phyloP scores from a whole-genome alignment of 37 sponge, comb jelly and placozoan genomes.

The Oopsacas minuta region DNA sequence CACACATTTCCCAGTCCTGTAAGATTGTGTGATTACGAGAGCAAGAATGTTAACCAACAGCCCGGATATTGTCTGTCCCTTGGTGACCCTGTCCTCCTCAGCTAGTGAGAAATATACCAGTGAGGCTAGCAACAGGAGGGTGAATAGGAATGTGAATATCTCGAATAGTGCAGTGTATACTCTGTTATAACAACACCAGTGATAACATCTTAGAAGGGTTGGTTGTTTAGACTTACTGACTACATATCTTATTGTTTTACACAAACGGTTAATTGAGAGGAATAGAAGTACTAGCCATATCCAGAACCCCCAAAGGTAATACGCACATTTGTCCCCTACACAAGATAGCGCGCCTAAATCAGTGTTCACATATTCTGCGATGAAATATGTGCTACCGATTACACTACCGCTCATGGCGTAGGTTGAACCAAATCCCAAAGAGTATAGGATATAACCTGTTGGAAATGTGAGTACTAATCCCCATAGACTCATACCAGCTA shows the following conservation, averaged over 20 bases:
- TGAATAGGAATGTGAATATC: conserved; percentile 21
- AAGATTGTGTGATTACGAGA: conserved; percentile 17
- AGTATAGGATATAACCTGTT: conserved; percentile 57
- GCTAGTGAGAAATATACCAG: conserved; percentile 48
- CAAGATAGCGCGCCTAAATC: not conserved
- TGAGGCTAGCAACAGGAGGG: conserved; percentile 28
- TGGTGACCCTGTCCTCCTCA: conserved; percentile 20
- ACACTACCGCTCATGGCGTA: conserved; percentile 60
- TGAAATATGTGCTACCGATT: conserved; percentile 48
- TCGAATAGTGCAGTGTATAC: not conserved
- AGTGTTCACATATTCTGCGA: not conserved
- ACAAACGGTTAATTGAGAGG: conserved; percentile 16
- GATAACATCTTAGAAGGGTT: not conserved
- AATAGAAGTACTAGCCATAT: conserved; percentile 28
- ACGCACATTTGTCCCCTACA: not conserved
- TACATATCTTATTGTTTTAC: not conserved
- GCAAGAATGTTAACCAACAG: conserved; percentile 28
- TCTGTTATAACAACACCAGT: not conserved
- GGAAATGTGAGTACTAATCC: conserved; percentile 70
- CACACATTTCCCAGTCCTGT: not conserved
- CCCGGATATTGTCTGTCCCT: conserved; percentile 68
- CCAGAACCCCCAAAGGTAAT: not conserved
- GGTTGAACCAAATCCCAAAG: conserved; percentile 65
- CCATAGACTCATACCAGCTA: conserved; percentile 62
- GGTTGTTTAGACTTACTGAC: not conserved